phyloP scores from a whole-genome alignment of 2,888 invertebrate genomes.

The Dryocosmus kuriphilus region DNA sequence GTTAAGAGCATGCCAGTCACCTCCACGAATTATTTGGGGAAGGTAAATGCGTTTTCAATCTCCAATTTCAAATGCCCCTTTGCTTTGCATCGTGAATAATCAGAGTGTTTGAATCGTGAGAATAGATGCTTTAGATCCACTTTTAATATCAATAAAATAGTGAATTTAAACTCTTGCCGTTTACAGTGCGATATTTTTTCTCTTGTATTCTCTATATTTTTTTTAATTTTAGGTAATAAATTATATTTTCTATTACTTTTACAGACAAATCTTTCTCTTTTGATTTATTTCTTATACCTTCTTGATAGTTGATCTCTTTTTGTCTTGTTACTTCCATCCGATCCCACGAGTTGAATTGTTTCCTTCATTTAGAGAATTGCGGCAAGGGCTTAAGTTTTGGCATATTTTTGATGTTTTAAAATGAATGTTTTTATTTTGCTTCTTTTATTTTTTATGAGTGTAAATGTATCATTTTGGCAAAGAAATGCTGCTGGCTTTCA shows the following conservation, averaged over 20 bases:
- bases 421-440: slow-evolving; percentile 15
- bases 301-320: background rate
- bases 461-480: slow-evolving; percentile 21
- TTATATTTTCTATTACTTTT: background rate
- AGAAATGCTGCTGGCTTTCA: slow-evolving; percentile 41
- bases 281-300: slow-evolving; percentile 21
- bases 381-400: slow-evolving; percentile 12
- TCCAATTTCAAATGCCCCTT: slow-evolving; percentile 37
- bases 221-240: slow-evolving; percentile 1
- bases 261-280: slow-evolving; percentile 1
- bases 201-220: background rate
- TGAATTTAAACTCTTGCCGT: slow-evolving; percentile 28
- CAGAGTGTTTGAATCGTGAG: slow-evolving; percentile 22
- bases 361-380: background rate
- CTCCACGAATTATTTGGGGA: slow-evolving; percentile 39
- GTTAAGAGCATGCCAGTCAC: slow-evolving; percentile 38
- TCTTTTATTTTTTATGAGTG: slow-evolving; percentile 19
- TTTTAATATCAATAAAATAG: background rate
- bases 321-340: slow-evolving; percentile 12
- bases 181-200: slow-evolving; percentile 11
- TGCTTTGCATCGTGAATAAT: slow-evolving; percentile 40
- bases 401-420: background rate
- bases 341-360: background rate
- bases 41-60: slow-evolving; percentile 40
- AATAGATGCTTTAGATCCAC: background rate